Evolutionary conservation across 2,797 vertebrate species (phyloP).

Genomic region (Myiothlypis chrysogaster): DNA sequence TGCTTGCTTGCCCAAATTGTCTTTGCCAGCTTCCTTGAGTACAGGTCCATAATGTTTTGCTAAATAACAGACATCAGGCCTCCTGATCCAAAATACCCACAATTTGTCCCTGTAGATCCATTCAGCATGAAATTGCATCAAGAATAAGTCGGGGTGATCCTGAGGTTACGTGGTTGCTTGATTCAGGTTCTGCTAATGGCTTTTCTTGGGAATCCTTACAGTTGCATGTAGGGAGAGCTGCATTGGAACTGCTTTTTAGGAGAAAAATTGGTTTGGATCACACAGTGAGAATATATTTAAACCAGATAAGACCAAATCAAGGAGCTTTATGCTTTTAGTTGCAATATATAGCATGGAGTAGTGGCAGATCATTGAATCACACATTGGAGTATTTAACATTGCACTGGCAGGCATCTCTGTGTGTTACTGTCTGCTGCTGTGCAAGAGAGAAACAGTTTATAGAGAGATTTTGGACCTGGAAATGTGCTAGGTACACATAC

Average conservation of each 20-base stretch:
- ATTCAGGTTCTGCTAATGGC: background rate
- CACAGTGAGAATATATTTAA: background rate
- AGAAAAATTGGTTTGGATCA: background rate
- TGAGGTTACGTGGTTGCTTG: background rate
- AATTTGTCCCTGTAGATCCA: background rate
- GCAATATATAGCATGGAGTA: background rate
- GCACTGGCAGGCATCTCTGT: background rate
- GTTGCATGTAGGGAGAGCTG: background rate
- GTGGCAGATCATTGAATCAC: background rate
- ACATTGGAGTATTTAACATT: background rate
- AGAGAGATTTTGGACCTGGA: background rate
- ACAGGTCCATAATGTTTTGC: background rate
- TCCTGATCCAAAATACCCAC: background rate
- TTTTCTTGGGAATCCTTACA: background rate
- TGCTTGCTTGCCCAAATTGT: background rate
- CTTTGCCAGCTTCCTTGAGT: constrained; percentile 14
- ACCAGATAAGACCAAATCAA: background rate
- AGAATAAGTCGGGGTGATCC: background rate
- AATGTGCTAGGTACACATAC: background rate
- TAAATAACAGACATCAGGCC: background rate
- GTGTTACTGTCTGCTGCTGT: background rate
- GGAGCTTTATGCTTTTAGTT: background rate
- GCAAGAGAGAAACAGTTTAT: background rate
- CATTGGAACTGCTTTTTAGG: background rate
- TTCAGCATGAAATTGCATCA: background rate